A percentile compares a stretch with the other conserved stretches of the same genome.
Evolutionary conservation across 2,888 invertebrate genomes (phyloP).

Genomic region (Crocallis elinguaria): DNA sequence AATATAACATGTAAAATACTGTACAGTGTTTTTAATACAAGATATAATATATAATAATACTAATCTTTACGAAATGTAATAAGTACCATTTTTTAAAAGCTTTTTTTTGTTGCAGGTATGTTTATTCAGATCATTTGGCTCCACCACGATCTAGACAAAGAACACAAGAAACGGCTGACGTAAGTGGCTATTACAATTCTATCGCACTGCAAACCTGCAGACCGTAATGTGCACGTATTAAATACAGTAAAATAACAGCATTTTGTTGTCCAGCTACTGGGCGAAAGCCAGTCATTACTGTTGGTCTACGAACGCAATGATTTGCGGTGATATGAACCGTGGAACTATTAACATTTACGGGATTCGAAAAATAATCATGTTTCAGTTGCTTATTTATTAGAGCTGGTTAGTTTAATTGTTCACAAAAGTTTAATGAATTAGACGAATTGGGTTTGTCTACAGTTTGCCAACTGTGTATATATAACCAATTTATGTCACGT

Average conservation of each 20-base stretch:
- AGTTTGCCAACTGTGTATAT: constrained; percentile 4
- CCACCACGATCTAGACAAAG: background rate
- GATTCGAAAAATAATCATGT: constrained; percentile 1
- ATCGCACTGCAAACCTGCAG: constrained; percentile 3
- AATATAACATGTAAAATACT: no score
- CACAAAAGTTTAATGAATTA: background rate
- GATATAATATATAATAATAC: no score
- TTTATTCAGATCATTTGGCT: constrained; percentile 8
- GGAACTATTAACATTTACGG: constrained; percentile 11
- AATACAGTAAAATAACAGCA: constrained; percentile 35
- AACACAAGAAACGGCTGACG: constrained; percentile 8
- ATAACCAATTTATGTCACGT: background rate
- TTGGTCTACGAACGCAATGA: constrained; percentile 18
- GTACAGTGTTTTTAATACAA: no score
- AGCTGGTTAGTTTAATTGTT: background rate
- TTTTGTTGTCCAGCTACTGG: constrained; percentile 23
- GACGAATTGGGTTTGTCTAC: background rate
- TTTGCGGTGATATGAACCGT: constrained; percentile 23
- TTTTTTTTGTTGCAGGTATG: constrained; percentile 32
- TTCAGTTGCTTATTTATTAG: background rate
- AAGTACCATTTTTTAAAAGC: background rate
- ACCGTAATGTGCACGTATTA: constrained; percentile 19
- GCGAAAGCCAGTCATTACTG: constrained; percentile 26
- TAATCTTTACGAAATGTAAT: background rate
- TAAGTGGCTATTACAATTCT: constrained; percentile 25